Base-by-base conservation (phyloP, 2,113 vertebrate species). In the Brachypodius melanocephalos region DNA sequence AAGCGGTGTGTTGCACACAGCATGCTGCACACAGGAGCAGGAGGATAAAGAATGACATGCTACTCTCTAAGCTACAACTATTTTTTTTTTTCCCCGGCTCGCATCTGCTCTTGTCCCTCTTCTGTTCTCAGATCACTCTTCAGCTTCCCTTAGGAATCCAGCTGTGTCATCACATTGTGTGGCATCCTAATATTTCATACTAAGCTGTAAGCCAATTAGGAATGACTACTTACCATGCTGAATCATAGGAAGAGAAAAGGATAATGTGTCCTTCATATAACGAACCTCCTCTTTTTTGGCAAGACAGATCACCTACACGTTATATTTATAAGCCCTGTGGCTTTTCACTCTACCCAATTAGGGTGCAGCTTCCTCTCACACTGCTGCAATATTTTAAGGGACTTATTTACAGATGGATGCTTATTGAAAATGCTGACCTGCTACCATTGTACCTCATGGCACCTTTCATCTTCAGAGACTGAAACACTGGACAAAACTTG, bases 201-300 rank as follows among this genome's bases (percentile, higher is more conserved):
- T 97, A 98, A 98, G 98, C 98, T 98, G 96, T 98, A 98, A 98
- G 98, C 98, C 99, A 99, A 99, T 99, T 99, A 99, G 98, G 98
- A 98, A 98, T 98, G 99, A 98, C 98, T 98, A 98, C 98, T 98
- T 99, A 98, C 98, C 98, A 98, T 98, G 98, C 98, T 98, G 98
- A 98, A 98, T 98, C 98, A 98, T 97, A 98, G 97, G 97, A 97
- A 98, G 97, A 85, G 98, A 96, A 98, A 98, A 98, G 98, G 98
- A 97, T 98, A 98, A 98, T 98, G 98, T 98, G 98, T 99, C 99
- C 99, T 99, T 99, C 99, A 99, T 98, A 98, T 98, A 98, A 97
- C 97, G 96, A 99, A 99, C 98, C 98, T 98, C 97, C 87, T 95
- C 79, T 96, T 96, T 95, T 98, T 98, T 98, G 96, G 96, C 94